A percentile compares a stretch with the other conserved stretches of the same genome.
These are phyloP conservation scores for Tetragonula carbonaria DNA, from an alignment of 2,888 invertebrate species.

Conservation along the genomic window DNA sequence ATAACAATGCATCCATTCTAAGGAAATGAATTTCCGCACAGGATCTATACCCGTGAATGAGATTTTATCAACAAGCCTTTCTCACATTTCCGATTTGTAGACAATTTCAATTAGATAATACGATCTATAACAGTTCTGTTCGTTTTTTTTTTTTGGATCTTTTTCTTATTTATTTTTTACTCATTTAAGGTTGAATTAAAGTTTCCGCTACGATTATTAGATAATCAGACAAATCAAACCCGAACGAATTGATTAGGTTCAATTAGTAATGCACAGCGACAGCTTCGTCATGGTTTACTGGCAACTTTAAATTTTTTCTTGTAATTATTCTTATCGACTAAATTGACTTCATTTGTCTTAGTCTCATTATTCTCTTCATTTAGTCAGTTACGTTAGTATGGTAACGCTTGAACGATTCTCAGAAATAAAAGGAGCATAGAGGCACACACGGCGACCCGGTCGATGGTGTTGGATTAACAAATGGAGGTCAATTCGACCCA, in stretches of 20 bases:
- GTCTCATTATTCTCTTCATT: background rate
- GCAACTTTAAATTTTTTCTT: background rate
- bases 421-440: slow-evolving; percentile 44
- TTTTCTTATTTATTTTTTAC: background rate
- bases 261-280: background rate
- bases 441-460: slow-evolving; percentile 24
- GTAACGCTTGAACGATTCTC: background rate
- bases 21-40: slow-evolving; percentile 57
- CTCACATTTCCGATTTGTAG: slow-evolving; percentile 43
- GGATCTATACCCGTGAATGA: slow-evolving; percentile 36
- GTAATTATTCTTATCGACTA: slow-evolving; percentile 11
- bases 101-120: slow-evolving; percentile 43
- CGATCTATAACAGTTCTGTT: background rate
- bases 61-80: slow-evolving; percentile 4
- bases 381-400: background rate
- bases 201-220: background rate
- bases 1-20: slow-evolving; percentile 51
- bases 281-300: background rate
- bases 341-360: background rate
- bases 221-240: background rate
- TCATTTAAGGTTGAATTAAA: background rate
- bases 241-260: slow-evolving; percentile 16
- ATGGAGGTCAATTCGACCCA: slow-evolving; percentile 78
- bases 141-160: background rate
- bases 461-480: slow-evolving; percentile 63